A percentile compares a stretch with the other conserved stretches of the same genome.
Evolutionary conservation across 2,113 vertebrate genomes (phyloP).

Genomic region (Ageneiosus marmoratus): DNA sequence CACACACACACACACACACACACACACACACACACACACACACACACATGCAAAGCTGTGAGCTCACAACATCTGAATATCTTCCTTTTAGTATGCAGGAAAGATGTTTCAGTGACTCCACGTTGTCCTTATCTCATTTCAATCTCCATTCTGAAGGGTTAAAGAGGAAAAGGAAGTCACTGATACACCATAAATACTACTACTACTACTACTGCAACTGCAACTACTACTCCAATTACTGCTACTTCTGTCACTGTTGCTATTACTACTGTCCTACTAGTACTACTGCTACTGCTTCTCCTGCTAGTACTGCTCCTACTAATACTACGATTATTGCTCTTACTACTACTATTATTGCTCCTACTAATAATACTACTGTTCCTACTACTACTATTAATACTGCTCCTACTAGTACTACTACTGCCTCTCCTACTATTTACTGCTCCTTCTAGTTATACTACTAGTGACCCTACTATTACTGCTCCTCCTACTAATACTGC

Average conservation of each 20-base stretch:
- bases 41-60: neutral
- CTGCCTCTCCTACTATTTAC: neutral
- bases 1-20: neutral
- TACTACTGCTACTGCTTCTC: neutral
- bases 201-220: neutral
- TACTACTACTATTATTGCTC: too few species aligned
- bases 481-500: neutral
- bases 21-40: conserved; percentile 1
- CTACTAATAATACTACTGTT: too few species aligned
- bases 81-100: conserved; percentile 12
- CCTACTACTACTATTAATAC: too few species aligned
- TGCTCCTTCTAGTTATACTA: too few species aligned
- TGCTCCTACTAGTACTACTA: too few species aligned
- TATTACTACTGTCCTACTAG: neutral
- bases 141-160: neutral
- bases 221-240: too few species aligned
- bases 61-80: neutral
- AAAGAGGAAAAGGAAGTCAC: neutral
- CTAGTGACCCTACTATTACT: too few species aligned
- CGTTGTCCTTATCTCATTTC: neutral
- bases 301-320: neutral
- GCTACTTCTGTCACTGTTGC: neutral
- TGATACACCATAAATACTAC: neutral
- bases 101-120: neutral
- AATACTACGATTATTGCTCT: neutral